Evolutionary conservation across 2,797 vertebrate genomes (phyloP), one percentile per base, ranked within the genome.

Genomic region (Brachymystax lenok): DNA sequence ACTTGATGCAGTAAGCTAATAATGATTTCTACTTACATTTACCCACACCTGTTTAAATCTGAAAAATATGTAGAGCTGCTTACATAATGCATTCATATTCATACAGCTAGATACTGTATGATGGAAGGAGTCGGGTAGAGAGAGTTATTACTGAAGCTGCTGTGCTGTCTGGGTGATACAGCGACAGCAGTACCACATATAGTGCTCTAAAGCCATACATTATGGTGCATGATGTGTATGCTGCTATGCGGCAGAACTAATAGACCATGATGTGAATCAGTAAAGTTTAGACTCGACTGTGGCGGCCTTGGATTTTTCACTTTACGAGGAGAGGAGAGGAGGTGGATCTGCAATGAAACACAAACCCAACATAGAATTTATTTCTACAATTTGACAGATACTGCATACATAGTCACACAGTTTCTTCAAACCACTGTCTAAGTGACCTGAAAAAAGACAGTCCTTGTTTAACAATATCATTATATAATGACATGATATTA

Each of bases 171-270:
- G 61, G 80, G 74, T 87, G 88, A 89, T 89, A 88, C 89, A 89
- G 87, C 86, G 89, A 63, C 59, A 24, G 17, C 59, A 63, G 59
- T 24, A 24, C 59, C 59, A 63, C 81, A 82, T 80, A 86, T 82
- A 27, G 83, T 63, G 83, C 87, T 88, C 83, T 68, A 74, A 80
- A 83, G 87, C 87, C 84, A 72, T 72, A 86, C 87, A 80, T 88
- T 85, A 81, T 90, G 90, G 88, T 13, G 59, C 59, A 24, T 63
- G 59, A 24, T 46, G 40, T 46, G 40, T 90, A 85, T 90, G 91
- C 90, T 90, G 91, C 92, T 93, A 92, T 93, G 92, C 91, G 92
- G 92, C 92, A 92, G 90, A 93, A 92, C 89, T 92, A 92, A 92
- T 89, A 90, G 89, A 90, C 89, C 90, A 88, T 86, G 90, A 89